Conservation (phyloP, 2,113 vertebrate species). For the Elaphurus davidianus region DNA sequence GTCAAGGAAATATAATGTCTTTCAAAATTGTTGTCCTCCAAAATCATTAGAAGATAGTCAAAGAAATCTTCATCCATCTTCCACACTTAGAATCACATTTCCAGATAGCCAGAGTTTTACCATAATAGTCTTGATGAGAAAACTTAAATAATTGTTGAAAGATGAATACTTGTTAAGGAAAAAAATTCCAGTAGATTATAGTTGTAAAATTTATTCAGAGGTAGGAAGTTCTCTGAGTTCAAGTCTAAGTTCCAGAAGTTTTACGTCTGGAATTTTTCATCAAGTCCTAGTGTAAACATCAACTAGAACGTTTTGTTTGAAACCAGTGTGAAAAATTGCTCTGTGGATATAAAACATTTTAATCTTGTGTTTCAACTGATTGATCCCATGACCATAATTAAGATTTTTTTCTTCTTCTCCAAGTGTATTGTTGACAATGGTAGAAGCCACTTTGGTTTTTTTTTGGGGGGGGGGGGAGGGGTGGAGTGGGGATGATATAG, state of each 20-base stretch:
- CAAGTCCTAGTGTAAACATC: conserved; percentile 58
- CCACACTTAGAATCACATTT: background rate
- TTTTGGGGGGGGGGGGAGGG: fast-evolving
- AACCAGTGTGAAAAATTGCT: conserved; percentile 45
- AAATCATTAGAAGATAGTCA: background rate
- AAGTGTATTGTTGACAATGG: background rate
- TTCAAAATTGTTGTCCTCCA: background rate
- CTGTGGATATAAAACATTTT: conserved; percentile 59
- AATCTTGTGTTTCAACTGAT: conserved; percentile 35
- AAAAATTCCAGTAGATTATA: background rate
- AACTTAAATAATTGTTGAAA: background rate
- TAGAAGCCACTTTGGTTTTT: background rate
- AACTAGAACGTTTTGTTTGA: conserved; percentile 67
- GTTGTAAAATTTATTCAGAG: background rate
- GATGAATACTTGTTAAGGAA: background rate
- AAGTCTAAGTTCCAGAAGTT: conserved; percentile 56
- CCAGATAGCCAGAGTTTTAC: background rate
- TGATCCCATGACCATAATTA: conserved; percentile 29
- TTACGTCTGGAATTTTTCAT: conserved; percentile 70
- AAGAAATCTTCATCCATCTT: background rate
- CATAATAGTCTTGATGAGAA: background rate
- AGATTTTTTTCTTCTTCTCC: background rate
- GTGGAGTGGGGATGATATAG: background rate
- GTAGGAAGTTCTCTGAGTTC: conserved; percentile 46
- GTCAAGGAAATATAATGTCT: background rate